A percentile compares a stretch with the other conserved stretches of the same genome.
Evolutionary conservation across 1,140 invertebrate genomes (phyloP).

Genomic region (Mactra quadrangularis): DNA sequence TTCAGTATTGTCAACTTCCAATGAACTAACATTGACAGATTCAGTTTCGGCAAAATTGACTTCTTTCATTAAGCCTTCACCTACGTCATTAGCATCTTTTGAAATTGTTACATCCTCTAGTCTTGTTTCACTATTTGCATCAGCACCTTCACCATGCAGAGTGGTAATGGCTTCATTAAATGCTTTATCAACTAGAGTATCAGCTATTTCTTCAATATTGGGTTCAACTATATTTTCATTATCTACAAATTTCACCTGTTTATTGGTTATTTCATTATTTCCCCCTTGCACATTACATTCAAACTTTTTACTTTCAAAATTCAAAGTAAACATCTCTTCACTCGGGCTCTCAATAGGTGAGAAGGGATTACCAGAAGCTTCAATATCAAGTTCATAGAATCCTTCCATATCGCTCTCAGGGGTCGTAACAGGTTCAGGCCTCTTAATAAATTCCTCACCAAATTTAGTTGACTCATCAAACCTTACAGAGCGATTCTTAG

Average conservation of each 20-base stretch:
- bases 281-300: constrained; percentile 4
- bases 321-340: constrained; percentile 48
- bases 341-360: constrained; percentile 51
- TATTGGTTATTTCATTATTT: neutral
- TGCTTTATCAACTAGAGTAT: constrained; percentile 29
- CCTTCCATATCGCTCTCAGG: constrained; percentile 32
- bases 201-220: constrained; percentile 34
- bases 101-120: neutral
- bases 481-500: neutral
- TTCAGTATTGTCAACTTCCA: constrained; percentile 5
- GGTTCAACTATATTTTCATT: neutral
- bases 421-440: neutral
- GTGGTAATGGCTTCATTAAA: constrained; percentile 13
- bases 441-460: neutral
- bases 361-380: constrained; percentile 47
- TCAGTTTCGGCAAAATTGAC: neutral
- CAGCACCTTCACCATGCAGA: neutral
- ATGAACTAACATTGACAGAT: neutral
- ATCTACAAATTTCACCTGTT: too few species aligned
- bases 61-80: neutral
- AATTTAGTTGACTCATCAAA: neutral
- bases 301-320: constrained; percentile 44
- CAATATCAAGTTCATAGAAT: constrained; percentile 48
- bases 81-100: neutral
- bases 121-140: neutral